Base-by-base conservation (phyloP, 2,113 vertebrate species). In the Martes martes region DNA sequence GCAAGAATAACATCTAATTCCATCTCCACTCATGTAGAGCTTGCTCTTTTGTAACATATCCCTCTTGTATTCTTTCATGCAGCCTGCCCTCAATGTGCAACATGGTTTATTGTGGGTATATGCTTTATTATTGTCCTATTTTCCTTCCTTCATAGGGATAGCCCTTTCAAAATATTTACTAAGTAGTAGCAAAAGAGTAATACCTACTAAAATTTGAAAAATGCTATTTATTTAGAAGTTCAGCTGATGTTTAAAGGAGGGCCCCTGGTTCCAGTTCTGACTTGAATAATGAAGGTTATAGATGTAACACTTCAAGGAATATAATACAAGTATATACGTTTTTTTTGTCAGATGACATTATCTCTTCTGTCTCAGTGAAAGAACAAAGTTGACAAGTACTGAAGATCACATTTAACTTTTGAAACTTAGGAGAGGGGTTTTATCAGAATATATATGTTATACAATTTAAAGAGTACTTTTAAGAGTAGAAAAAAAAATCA, bases 331-430 rank as follows among this genome's bases (percentile, higher is more conserved):
- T 19, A 4, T 42, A 0, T 31, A 39, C 31, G 6, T 52, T 24
- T 83, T 83, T 73, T 95, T 82, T 57, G 65, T 81, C 52, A 50
- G 4, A 9, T 96, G 45, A 50, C 14, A 55, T 18, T 14, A 23
- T 90, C 52, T 96, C 83, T 89, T 95, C 36, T 11, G 86, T n/a
- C n/a, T 78, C 59, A 94, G 47, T 47, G 45, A 96, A 91, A 83
- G 74, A 50, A 50, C 3, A 28, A 52, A 67, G 36, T 45, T 61
- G 63, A 45, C 45, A 84, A 88, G 36, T 61, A 28, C 1, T 63
- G 31, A 83, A 55, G 31, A 50, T 55, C 5, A 26, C 47, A 81
- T 45, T 33, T 80, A 93, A 89, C 71, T 89, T 93, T 76, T 52
- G 59, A 78, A 90, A 78, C 28, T 93, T 76, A 96, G 71, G n/a